Evolutionary conservation across 2,888 invertebrate species (phyloP).

Genomic region (Tridacna gigas): DNA sequence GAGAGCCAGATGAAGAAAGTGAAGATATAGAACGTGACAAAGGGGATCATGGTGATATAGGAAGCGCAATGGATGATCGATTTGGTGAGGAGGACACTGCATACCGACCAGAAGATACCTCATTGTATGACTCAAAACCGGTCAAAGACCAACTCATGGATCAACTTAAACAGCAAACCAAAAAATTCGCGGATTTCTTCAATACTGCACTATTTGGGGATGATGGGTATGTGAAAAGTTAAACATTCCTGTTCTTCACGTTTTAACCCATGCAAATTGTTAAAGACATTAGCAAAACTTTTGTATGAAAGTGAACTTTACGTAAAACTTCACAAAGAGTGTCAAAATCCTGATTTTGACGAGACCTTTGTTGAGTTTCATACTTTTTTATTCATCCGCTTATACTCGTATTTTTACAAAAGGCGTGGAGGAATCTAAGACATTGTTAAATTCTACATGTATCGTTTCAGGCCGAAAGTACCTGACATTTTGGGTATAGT

Average conservation of each 20-base stretch:
- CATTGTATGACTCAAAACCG: conserved; percentile 34
- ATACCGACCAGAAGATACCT: conserved; percentile 47
- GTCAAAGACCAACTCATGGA: conserved; percentile 38
- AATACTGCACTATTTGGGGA: conserved; percentile 51
- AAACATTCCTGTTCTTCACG: background rate
- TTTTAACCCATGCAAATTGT: background rate
- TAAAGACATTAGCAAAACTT: no score
- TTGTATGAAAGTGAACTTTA: no score
- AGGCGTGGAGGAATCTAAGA: no score
- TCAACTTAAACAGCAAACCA: conserved; percentile 41
- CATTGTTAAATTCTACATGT: no score
- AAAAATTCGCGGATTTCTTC: conserved; percentile 52
- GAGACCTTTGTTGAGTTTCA: no score
- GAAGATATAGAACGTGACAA: conserved; percentile 40
- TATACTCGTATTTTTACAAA: no score
- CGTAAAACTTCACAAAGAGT: no score
- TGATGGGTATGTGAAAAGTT: conserved; percentile 22
- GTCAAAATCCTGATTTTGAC: no score
- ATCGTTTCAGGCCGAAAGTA: conserved; percentile 46
- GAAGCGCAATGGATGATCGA: conserved; percentile 29
- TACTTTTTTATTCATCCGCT: no score
- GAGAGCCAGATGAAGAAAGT: conserved; percentile 33
- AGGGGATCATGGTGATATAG: background rate
- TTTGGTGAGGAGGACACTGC: conserved; percentile 39
- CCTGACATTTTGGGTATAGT: conserved; percentile 59